A percentile compares a stretch with the other conserved stretches of the same genome.
phyloP scores from a whole-genome alignment of 1,140 invertebrate species.

The Drosophila kepulauana region DNA sequence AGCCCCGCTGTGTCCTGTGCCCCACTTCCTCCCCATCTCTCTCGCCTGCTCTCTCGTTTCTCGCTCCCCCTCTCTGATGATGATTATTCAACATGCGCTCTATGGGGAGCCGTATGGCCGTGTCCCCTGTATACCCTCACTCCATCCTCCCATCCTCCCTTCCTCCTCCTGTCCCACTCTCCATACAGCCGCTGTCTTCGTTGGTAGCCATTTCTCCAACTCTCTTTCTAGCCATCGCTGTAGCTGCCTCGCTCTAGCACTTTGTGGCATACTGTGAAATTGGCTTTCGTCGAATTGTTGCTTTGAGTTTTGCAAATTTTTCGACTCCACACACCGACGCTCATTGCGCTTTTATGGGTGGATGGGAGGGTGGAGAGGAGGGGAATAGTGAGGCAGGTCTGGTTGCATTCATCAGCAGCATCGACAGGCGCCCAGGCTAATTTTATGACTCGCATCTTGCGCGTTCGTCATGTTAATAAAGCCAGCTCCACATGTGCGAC shows the following conservation, averaged over 20 bases:
- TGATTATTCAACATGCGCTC: conserved; percentile 81
- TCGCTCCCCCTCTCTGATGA: conserved; percentile 50
- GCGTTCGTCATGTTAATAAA: conserved; percentile 78
- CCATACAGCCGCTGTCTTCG: conserved; percentile 21
- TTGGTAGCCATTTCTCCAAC: conserved; percentile 6
- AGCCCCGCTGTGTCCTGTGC: background rate
- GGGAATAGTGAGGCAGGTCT: background rate
- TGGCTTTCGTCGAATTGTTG: conserved; percentile 83
- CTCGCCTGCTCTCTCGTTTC: background rate
- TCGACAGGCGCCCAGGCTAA: conserved; percentile 66
- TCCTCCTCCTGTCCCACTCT: background rate
- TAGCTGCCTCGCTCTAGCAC: conserved; percentile 35
- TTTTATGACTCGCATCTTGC: conserved; percentile 80
- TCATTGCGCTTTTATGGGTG: conserved; percentile 60
- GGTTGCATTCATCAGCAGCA: conserved; percentile 72
- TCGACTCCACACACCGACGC: conserved; percentile 58
- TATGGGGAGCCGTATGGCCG: conserved; percentile 73
- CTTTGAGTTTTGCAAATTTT: conserved; percentile 84
- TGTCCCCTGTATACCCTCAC: conserved; percentile 29
- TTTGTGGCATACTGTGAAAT: conserved; percentile 63
- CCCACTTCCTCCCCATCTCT: conserved; percentile 5
- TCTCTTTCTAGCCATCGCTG: conserved; percentile 7
- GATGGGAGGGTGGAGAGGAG: background rate
- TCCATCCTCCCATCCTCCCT: background rate
- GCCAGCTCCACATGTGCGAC: conserved; percentile 29